These are phyloP conservation scores for Girardinichthys multiradiatus DNA, from an alignment of 2,113 vertebrate species.

Conservation along the genomic window DNA sequence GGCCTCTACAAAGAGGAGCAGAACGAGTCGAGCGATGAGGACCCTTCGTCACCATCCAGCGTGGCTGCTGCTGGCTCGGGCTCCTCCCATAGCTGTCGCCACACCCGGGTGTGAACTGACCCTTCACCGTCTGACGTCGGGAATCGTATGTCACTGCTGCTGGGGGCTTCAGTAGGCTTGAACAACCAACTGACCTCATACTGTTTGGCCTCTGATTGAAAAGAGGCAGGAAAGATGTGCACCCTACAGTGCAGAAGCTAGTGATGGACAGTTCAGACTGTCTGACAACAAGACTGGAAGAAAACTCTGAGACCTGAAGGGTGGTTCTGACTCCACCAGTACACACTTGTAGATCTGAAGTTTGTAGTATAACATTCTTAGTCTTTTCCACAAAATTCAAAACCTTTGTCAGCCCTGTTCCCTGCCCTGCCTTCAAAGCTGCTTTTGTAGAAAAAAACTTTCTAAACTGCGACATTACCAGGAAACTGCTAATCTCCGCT, in stretches of 20 bases:
- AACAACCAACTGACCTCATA: conserved; percentile 77
- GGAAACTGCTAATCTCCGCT: conserved; percentile 38
- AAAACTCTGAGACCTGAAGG: conserved; percentile 28
- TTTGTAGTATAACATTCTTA: conserved; percentile 53
- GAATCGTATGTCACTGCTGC: conserved; percentile 23
- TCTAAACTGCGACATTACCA: conserved; percentile 34
- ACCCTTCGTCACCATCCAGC: conserved; percentile 78
- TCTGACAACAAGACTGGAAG: conserved; percentile 7
- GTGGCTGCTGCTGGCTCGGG: conserved; percentile 74
- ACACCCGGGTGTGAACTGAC: conserved; percentile 85
- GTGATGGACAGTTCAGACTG: conserved; percentile 39
- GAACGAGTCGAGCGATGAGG: conserved; percentile 84
- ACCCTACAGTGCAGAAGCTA: conserved; percentile 1
- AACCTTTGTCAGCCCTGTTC: conserved; percentile 69
- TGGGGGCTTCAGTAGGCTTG: conserved; percentile 50
- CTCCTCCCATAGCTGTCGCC: conserved; percentile 87
- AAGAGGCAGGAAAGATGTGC: conserved; percentile 49
- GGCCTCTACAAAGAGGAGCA: conserved; percentile 89
- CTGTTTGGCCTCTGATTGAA: conserved; percentile 48
- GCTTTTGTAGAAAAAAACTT: conserved; percentile 68
- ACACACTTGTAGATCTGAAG: conserved; percentile 45
- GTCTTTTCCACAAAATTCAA: conserved; percentile 63
- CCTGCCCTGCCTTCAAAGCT: conserved; percentile 63
- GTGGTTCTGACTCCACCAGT: conserved; percentile 44
- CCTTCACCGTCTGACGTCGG: conserved; percentile 28